Evolutionary conservation across 1,140 invertebrate genomes (phyloP).

Genomic region (Panagrolaimus sp.): DNA sequence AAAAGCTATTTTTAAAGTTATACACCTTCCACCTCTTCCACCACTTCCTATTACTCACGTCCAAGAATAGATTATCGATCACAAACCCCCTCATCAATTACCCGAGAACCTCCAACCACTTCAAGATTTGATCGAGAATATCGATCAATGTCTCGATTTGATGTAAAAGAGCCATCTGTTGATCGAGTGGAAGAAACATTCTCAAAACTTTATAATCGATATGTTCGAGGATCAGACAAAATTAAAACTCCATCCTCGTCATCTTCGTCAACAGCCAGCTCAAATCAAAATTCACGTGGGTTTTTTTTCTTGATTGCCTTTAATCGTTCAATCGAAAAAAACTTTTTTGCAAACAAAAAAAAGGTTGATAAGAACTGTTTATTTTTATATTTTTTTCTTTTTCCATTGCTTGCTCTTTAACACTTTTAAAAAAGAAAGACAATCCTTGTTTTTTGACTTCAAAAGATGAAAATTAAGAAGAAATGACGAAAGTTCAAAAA

Average conservation of each 20-base stretch:
- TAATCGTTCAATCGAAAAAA: too few relatives aligned
- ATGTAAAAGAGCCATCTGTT: conserved; percentile 7
- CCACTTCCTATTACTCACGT: background rate
- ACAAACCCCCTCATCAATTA: background rate
- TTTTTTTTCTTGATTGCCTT: too few relatives aligned
- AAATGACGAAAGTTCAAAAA: background rate
- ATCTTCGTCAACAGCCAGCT: background rate
- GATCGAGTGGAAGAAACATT: conserved; percentile 11
- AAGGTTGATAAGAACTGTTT: too few relatives aligned
- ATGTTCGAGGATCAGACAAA: background rate
- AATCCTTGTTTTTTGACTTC: background rate
- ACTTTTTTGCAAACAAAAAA: too few relatives aligned
- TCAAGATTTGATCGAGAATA: conserved; percentile 13
- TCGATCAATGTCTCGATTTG: conserved; percentile 13
- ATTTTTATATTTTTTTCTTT: too few relatives aligned
- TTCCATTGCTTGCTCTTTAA: too few relatives aligned
- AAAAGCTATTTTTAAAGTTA: background rate
- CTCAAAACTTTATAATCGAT: background rate
- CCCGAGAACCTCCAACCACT: conserved; percentile 6
- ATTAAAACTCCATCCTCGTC: background rate
- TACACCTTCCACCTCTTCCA: background rate
- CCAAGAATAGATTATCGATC: conserved; percentile 10
- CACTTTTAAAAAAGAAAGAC: too few relatives aligned
- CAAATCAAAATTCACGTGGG: too few relatives aligned
- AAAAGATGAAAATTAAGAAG: background rate